Percentiles rank a stretch among this genome's conserved stretches.
Conservation (phyloP, 2,888 invertebrate genomes). For the Bombyx huttoni region DNA sequence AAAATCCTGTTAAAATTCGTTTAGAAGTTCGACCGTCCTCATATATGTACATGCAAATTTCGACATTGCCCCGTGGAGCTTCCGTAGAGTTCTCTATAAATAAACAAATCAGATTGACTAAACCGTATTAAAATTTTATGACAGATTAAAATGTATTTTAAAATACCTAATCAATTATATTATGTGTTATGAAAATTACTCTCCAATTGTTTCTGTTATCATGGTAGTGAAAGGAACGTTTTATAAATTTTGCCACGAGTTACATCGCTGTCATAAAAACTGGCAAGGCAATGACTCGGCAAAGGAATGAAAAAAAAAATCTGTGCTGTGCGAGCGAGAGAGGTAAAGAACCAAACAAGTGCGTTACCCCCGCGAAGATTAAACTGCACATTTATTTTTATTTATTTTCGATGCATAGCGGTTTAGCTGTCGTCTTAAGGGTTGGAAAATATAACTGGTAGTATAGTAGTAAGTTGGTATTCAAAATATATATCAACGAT, state of each 20-base stretch:
- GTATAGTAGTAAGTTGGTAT: too few species aligned
- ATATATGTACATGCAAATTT: too few species aligned
- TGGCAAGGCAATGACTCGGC: constrained; percentile 58
- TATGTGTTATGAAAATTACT: too few species aligned
- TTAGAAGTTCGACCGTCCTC: too few species aligned
- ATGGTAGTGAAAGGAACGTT: constrained; percentile 47
- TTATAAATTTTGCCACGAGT: constrained; percentile 32
- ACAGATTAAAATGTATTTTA: too few species aligned
- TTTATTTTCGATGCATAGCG: constrained; percentile 37
- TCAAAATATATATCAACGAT: too few species aligned
- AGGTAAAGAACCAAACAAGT: constrained; percentile 53
- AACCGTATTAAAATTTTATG: too few species aligned
- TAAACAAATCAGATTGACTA: too few species aligned
- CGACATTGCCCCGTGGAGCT: too few species aligned
- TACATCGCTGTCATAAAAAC: constrained; percentile 39
- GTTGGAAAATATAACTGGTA: not conserved
- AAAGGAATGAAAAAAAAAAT: constrained; percentile 44
- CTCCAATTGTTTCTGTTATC: not conserved
- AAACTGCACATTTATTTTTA: constrained; percentile 49
- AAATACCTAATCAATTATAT: too few species aligned
- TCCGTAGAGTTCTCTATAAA: too few species aligned
- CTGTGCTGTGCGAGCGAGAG: constrained; percentile 43
- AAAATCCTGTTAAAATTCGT: too few species aligned
- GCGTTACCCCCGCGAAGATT: constrained; percentile 68
- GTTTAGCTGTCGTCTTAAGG: constrained; percentile 14